Evolutionary conservation across 2,888 invertebrate species (phyloP).

Genomic region (Seira sanloemensis): DNA sequence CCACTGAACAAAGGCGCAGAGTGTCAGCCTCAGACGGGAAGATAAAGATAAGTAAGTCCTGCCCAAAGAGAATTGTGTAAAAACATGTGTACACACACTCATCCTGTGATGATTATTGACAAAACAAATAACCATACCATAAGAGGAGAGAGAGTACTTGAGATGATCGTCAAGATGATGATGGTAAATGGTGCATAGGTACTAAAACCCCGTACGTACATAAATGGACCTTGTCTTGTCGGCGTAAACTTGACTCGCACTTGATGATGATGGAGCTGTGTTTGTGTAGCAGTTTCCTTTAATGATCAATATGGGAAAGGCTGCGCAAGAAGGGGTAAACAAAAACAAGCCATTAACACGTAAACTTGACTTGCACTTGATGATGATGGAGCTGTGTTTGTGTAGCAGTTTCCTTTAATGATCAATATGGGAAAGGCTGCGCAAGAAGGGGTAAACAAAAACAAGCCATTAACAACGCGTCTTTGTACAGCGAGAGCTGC

Average conservation of each 20-base stretch:
- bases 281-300: neutral
- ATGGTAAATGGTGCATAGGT: slow-evolving; percentile 18
- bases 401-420: neutral
- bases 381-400: neutral
- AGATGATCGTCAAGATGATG: neutral
- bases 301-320: neutral
- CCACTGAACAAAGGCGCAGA: neutral
- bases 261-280: neutral
- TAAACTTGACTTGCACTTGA: neutral
- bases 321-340: neutral
- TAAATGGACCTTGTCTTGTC: neutral
- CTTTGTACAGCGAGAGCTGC: no score
- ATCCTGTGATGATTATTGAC: neutral
- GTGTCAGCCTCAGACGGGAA: neutral
- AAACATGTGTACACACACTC: neutral
- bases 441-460: neutral
- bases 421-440: neutral
- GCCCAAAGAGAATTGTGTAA: neutral
- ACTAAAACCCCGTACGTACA: neutral
- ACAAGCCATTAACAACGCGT: neutral
- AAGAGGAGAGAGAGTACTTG: neutral
- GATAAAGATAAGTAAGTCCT: neutral
- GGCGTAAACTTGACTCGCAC: neutral
- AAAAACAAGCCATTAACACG: no score
- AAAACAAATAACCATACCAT: neutral